These are phyloP conservation scores for Leptinotarsa rubiginosa DNA, from an alignment of 2,888 invertebrate genomes.

Conservation along the genomic window DNA sequence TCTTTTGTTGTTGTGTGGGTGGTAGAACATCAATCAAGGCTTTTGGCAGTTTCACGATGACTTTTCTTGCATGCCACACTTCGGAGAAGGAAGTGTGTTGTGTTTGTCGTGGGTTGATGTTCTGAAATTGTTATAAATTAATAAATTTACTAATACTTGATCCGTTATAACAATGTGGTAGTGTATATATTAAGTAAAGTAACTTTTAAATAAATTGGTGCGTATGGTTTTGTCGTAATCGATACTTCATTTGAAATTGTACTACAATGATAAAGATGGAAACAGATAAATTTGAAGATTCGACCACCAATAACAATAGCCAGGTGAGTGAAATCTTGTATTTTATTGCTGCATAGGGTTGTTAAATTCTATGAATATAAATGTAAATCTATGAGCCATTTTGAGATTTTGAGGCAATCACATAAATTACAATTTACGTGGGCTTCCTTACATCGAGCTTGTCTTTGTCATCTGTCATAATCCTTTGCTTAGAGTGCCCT, in stretches of 20 bases:
- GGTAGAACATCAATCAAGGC: conserved; percentile 34
- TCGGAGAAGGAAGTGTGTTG: conserved; percentile 44
- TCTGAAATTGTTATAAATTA: conserved; percentile 36
- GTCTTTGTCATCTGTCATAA: conserved; percentile 50
- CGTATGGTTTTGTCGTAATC: conserved; percentile 43
- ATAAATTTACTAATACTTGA: conserved; percentile 34
- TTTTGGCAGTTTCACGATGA: conserved; percentile 46
- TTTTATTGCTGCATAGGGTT: not conserved
- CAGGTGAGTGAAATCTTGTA: conserved; percentile 68
- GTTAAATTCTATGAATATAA: not conserved
- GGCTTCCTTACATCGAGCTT: conserved; percentile 32
- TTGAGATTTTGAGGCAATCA: not conserved
- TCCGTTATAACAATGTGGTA: conserved; percentile 42
- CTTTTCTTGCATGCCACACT: conserved; percentile 47
- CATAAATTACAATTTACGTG: conserved; percentile 36
- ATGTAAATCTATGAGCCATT: not conserved
- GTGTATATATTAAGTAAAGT: conserved; percentile 38
- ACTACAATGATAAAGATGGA: conserved; percentile 84
- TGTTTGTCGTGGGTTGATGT: conserved; percentile 41
- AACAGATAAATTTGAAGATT: conserved; percentile 91
- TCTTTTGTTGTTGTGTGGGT: conserved; percentile 31
- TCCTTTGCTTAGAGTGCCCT: conserved; percentile 40
- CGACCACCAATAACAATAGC: conserved; percentile 71
- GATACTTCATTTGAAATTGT: conserved; percentile 46
- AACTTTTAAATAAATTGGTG: conserved; percentile 40